Evolutionary conservation across 2,797 vertebrate species (phyloP), one percentile per base, ranked within the genome.

Genomic region (Enteromius trimaculatus): DNA sequence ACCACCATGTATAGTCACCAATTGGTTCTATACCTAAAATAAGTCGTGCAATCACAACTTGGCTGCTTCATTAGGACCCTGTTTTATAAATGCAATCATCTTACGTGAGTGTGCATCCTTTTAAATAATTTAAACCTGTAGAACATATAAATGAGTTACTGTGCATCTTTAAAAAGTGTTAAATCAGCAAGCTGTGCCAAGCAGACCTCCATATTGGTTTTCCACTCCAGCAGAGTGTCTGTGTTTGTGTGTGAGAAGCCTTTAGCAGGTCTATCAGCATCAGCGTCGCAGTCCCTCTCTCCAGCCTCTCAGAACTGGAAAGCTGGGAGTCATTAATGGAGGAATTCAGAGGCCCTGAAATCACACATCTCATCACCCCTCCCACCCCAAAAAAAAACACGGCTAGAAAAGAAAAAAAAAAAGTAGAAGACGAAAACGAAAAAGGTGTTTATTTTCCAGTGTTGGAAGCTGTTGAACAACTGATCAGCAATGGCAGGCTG

Each of bases 281-380:
- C 26, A 55, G 82, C 34, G 34, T 23, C 19, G 64, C 80, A 42
- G 49, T 83, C 80, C 69, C 83, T 83, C 65, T 87, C 62, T 62
- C 69, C 69, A 68, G 70, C 75, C 85, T 81, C 74, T 70, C 72
- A 44, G 44, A 58, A 76, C 47, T 70, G 82, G 53, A 77, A 87
- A 86, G 88, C 89, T 90, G 90, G 85, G 77, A 90, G 70, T 89
- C 37, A 92, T 91, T 89, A 85, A 80, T 82, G 77, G 75, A 87
- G 83, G 86, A 88, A 91, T 89, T 88, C 78, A 83, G 85, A 84
- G 82, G 86, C 85, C 90, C 81, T 87, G 85, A 89, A 90, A 90
- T 90, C 75, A 88, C 83, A 89, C 86, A 58, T 85, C 76, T 88
- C 83, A 84, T 86, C 84, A 89, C 83, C 37, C 81, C 81, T 71